phyloP scores from a whole-genome alignment of 2,113 vertebrate species.

The Scolopax mira region DNA sequence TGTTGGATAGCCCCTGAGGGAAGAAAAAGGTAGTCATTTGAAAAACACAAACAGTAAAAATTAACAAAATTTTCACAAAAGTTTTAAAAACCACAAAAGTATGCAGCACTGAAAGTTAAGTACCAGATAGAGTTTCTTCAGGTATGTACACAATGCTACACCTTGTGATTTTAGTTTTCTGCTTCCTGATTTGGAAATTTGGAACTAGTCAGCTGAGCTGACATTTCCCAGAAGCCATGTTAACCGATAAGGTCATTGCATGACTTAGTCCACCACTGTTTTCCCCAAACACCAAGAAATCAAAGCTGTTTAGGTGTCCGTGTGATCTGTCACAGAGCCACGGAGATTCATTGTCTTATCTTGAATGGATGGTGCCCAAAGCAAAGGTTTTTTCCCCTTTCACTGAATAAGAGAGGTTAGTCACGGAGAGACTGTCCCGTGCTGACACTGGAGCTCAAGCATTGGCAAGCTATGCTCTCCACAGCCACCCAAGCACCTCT shows the following conservation, averaged over 20 bases:
- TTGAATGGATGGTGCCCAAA: background rate
- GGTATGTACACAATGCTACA: background rate
- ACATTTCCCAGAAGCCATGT: background rate
- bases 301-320: background rate
- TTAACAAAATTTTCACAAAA: background rate
- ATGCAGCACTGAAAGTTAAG: background rate
- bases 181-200: background rate
- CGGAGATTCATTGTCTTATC: background rate
- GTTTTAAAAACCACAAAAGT: background rate
- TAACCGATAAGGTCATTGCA: background rate
- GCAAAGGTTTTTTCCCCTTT: background rate
- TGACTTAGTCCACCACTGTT: background rate
- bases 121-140: background rate
- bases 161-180: background rate
- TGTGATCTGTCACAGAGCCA: rapidly evolving
- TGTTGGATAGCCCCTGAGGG: background rate
- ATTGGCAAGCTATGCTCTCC: background rate
- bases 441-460: background rate
- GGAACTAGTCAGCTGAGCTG: background rate
- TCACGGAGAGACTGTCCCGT: rapidly evolving
- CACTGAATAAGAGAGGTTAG: background rate
- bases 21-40: background rate
- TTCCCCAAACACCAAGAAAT: background rate
- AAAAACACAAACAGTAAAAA: background rate
- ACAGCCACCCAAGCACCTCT: background rate